Evolutionary conservation across 2,888 invertebrate species (phyloP).

Genomic region (Sarcophaga subvicina): DNA sequence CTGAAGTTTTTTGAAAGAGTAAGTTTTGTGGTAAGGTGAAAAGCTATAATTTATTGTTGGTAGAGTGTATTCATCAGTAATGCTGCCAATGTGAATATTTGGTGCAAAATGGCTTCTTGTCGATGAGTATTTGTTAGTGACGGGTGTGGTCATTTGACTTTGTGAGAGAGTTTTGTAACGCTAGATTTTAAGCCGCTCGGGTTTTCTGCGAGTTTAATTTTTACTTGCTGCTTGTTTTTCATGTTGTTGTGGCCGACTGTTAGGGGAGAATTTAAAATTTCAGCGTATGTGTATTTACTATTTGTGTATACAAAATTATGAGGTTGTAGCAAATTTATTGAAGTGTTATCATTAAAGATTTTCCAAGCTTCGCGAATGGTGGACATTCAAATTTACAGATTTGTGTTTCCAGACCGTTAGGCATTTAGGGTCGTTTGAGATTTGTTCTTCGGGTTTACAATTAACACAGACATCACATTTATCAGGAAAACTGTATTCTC

Average conservation of each 20-base stretch:
- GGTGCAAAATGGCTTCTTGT: too few species aligned
- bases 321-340: constrained; percentile 17
- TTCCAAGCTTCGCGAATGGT: constrained; percentile 59
- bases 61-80: too few species aligned
- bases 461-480: constrained; percentile 43
- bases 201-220: background rate
- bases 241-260: background rate
- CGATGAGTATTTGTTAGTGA: too few species aligned
- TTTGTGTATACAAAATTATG: background rate
- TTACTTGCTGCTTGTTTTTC: background rate
- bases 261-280: background rate
- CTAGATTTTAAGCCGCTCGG: too few species aligned
- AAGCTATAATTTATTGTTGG: too few species aligned
- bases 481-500: too few species aligned
- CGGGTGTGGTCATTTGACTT: too few species aligned
- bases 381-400: constrained; percentile 60
- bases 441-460: constrained; percentile 59
- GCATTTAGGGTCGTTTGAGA: constrained; percentile 48
- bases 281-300: background rate
- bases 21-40: too few species aligned
- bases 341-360: constrained; percentile 56
- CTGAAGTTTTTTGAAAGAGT: too few species aligned
- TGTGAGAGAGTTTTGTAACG: too few species aligned
- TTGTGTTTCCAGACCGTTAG: constrained; percentile 60
- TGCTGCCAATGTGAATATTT: too few species aligned